Evolutionary conservation across 2,888 invertebrate genomes (phyloP), one percentile per base, ranked within the genome.

Genomic region (Pseudococcus jackbeardsleyi): DNA sequence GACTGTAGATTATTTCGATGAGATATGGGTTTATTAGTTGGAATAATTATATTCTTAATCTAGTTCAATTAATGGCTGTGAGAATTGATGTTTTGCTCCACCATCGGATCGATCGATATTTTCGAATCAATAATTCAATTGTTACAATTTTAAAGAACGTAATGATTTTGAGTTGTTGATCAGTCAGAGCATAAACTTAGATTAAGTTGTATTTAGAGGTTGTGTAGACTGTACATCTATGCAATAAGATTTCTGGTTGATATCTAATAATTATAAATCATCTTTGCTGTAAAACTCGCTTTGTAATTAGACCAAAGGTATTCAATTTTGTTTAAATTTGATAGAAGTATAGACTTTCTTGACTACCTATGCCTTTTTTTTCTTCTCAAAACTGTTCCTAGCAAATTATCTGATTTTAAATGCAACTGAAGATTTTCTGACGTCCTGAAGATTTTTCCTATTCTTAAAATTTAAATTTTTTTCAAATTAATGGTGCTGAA

Each of bases 21-120:
- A 3, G 26, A 33, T 33, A 2, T 33, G 26, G 1, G 1, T 33
- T 33, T 33, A 33, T 33, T 33, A 33, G 26, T 33, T 33, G 26
- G 26, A 33, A 33, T 33, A 33, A 33, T 33, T 33, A 1, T 33
- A 33, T 33, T 33, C 26, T 1, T 33, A 33, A 33, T 33, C 26
- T 33, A 33, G 26, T 33, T 33, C 26, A 33, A 33, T 33, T 33
- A 33, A 33, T 33, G 26, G 26, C 26, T 33, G 26, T 33, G 26
- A 46, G 12, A 46, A 1, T 46, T 46, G 0, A 46, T 46, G 46
- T 33, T 33, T 9, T 2, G 68, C 68, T 72, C 68, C 68, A 72
- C 33, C 33, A 33, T 72, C 68, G 68, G 68, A 72, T 72, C 68
- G 68, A 72, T 72, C 68, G 68, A 33, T 72, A 6, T 33, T 64